A percentile compares a stretch with the other conserved stretches of the same genome.
Conservation (phyloP, 2,888 invertebrate species). For the Actias luna region DNA sequence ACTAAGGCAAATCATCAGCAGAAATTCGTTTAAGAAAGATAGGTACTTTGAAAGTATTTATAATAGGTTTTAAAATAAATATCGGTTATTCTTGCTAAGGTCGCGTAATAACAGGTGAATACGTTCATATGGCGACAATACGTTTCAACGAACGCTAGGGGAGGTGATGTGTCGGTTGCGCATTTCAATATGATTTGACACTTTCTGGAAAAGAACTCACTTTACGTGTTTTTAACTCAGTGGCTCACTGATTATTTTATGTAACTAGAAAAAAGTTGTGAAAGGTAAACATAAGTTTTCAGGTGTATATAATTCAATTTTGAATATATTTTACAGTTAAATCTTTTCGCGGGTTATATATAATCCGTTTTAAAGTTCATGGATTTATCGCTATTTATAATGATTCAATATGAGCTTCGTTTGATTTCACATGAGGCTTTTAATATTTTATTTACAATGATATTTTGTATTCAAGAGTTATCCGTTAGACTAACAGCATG, state of each 20-base stretch:
- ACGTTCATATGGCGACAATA: background rate
- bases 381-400: background rate
- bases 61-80: conserved; percentile 1
- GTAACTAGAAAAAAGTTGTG: background rate
- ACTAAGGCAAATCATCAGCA: background rate
- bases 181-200: conserved; percentile 3
- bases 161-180: background rate
- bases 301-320: background rate
- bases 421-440: background rate
- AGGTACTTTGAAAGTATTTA: background rate
- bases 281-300: background rate
- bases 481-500: background rate
- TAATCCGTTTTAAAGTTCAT: background rate
- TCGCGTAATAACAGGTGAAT: background rate
- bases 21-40: background rate
- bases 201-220: conserved; percentile 1
- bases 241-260: background rate
- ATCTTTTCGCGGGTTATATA: background rate
- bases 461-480: too few species aligned
- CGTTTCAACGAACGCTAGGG: background rate
- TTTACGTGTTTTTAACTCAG: background rate
- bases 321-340: background rate
- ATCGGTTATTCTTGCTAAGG: background rate
- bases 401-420: background rate
- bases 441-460: too few species aligned